Conservation (phyloP, 2,113 vertebrate species). For the Strix aluco region DNA sequence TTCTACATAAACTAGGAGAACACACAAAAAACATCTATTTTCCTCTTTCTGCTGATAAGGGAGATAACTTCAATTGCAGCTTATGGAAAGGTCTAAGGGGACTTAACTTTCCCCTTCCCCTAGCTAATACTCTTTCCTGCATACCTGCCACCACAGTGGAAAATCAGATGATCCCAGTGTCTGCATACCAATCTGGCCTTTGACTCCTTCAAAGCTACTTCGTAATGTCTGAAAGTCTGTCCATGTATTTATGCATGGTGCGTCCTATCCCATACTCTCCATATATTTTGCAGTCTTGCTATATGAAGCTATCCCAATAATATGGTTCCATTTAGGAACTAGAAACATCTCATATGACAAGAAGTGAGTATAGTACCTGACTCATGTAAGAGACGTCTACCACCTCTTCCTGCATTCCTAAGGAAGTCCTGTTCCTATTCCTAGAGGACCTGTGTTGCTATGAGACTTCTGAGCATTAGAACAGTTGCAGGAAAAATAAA, state of each 20-base stretch:
- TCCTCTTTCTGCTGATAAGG: neutral
- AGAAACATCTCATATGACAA: neutral
- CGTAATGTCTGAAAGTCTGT: neutral
- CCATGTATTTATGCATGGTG: neutral
- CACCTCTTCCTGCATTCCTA: neutral
- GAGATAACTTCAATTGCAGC: neutral
- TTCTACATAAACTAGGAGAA: neutral
- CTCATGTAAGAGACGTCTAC: neutral
- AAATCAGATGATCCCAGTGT: neutral
- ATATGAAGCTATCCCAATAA: neutral
- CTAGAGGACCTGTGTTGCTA: neutral
- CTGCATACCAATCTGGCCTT: accelerated
- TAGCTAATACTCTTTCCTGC: neutral
- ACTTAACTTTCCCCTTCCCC: neutral
- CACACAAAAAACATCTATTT: neutral
- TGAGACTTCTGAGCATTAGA: neutral
- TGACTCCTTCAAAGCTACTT: neutral
- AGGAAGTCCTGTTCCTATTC: neutral
- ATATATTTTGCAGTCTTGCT: neutral
- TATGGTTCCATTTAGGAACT: neutral
- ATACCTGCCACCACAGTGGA: neutral
- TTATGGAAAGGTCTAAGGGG: neutral
- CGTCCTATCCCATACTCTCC: neutral
- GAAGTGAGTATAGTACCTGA: neutral
- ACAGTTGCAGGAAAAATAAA: neutral